Evolutionary conservation across 1,140 invertebrate genomes (phyloP).

Genomic region (Wasmannia auropunctata): DNA sequence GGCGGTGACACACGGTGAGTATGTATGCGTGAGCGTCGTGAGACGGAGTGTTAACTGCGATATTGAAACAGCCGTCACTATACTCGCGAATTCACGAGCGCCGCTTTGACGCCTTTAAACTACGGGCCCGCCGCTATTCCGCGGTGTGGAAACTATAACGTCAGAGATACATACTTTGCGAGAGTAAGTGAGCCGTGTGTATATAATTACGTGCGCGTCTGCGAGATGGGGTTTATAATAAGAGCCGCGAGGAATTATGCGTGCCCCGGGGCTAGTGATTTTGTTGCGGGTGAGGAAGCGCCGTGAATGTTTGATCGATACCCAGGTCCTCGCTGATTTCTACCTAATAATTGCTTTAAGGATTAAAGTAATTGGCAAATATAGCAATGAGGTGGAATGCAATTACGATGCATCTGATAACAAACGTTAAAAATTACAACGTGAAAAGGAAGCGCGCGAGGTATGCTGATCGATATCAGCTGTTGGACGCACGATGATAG

Average conservation of each 20-base stretch:
- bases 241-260: conserved; percentile 47
- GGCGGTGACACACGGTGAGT: neutral
- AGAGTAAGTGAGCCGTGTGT: conserved; percentile 28
- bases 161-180: neutral
- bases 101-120: conserved; percentile 57
- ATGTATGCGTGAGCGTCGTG: neutral
- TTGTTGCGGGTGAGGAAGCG: conserved; percentile 34
- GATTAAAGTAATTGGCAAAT: conserved; percentile 46
- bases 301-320: conserved; percentile 39
- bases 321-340: conserved; percentile 33
- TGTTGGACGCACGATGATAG: neutral
- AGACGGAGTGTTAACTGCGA: conserved; percentile 47
- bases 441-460: conserved; percentile 39
- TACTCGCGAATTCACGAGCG: conserved; percentile 35
- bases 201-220: conserved; percentile 37
- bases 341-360: conserved; percentile 40
- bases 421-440: conserved; percentile 40
- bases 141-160: conserved; percentile 54
- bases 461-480: conserved; percentile 19
- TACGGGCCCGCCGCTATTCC: neutral
- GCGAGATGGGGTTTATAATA: conserved; percentile 39
- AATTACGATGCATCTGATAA: conserved; percentile 40
- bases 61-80: conserved; percentile 9
- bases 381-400: conserved; percentile 36
- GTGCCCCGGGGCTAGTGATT: conserved; percentile 38